Evolutionary conservation across 2,888 invertebrate species (phyloP).

Genomic region (Cantharis lateralis): DNA sequence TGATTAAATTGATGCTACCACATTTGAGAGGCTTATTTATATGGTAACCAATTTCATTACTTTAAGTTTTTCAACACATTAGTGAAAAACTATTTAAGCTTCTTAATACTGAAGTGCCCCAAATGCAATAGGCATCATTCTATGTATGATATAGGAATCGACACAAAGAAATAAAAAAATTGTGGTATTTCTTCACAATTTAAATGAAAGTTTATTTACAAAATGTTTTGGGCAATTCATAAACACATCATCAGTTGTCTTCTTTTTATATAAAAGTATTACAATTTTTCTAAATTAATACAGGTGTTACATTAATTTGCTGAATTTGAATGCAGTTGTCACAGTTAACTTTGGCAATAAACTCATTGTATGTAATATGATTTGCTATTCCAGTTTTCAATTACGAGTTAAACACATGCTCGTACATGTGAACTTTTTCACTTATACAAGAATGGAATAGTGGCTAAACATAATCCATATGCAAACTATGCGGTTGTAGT

Average conservation of each 20-base stretch:
- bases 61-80: neutral
- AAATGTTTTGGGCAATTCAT: no score
- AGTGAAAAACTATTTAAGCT: neutral
- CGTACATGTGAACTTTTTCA: neutral
- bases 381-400: neutral
- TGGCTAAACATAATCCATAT: neutral
- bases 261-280: no score
- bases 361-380: neutral
- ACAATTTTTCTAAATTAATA: neutral
- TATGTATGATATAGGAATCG: no score
- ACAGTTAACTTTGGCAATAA: neutral
- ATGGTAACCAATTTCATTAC: neutral
- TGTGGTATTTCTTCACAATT: no score
- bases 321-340: neutral
- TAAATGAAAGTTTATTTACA: no score
- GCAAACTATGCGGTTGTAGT: neutral
- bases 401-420: neutral
- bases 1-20: neutral
- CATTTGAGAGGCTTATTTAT: neutral
- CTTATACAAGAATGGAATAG: neutral
- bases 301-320: neutral
- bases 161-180: no score
- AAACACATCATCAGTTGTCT: no score
- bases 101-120: no score
- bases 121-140: no score